Percentiles rank a stretch among this genome's conserved stretches.
These are phyloP conservation scores for Collichthys lucidus DNA, from an alignment of 2,113 vertebrate species.

Conservation along the genomic window DNA sequence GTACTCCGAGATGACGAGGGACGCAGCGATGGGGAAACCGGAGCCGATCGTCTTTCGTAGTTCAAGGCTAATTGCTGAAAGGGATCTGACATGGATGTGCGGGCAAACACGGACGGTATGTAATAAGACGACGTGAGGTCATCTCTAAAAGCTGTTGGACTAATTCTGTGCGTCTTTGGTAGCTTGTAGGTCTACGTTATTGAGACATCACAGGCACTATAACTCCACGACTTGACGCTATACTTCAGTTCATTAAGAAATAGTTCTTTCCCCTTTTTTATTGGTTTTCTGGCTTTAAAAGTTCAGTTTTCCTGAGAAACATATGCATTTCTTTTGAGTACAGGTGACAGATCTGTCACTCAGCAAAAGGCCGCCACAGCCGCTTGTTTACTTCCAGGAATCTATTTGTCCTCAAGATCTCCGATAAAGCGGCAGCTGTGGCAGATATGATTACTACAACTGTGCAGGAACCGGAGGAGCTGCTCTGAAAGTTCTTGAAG, in stretches of 20 bases:
- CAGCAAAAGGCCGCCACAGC: slow-evolving; percentile 50
- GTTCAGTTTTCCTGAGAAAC: neutral
- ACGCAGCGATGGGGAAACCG: slow-evolving; percentile 80
- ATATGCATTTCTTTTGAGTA: slow-evolving; percentile 15
- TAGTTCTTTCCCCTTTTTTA: neutral
- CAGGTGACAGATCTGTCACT: slow-evolving; percentile 55
- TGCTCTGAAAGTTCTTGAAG: slow-evolving; percentile 66
- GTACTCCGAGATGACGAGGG: slow-evolving; percentile 82
- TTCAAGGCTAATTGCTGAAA: slow-evolving; percentile 87
- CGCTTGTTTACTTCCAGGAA: slow-evolving; percentile 63
- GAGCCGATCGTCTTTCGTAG: slow-evolving; percentile 86
- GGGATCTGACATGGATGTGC: slow-evolving; percentile 79
- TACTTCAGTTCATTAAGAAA: neutral
- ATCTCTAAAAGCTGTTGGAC: slow-evolving; percentile 74
- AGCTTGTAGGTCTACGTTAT: slow-evolving; percentile 37
- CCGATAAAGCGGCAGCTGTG: slow-evolving; percentile 87
- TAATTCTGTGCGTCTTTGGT: slow-evolving; percentile 62
- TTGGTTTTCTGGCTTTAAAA: neutral
- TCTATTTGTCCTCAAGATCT: slow-evolving; percentile 72
- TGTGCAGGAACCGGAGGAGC: slow-evolving; percentile 83
- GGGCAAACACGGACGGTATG: slow-evolving; percentile 67
- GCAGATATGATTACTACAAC: slow-evolving; percentile 89
- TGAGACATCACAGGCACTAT: slow-evolving; percentile 27
- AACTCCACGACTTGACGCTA: neutral
- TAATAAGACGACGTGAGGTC: slow-evolving; percentile 75